phyloP scores from a whole-genome alignment of 2,888 invertebrate species.

The Meloe dianella region DNA sequence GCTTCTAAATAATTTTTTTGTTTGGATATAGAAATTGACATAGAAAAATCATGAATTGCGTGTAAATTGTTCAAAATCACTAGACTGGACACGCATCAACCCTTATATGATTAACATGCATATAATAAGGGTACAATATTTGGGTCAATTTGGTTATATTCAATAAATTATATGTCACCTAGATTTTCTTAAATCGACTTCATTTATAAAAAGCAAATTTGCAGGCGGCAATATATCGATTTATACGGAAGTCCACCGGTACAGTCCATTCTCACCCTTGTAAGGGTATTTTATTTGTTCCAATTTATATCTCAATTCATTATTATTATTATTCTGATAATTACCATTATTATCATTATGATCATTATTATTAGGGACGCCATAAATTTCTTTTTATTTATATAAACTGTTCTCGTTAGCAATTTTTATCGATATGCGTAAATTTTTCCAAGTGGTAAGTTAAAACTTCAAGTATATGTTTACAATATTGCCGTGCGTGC shows the following conservation, averaged over 20 bases:
- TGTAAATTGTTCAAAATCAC: neutral
- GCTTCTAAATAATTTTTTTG: neutral
- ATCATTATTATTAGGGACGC: neutral
- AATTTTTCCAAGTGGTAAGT: neutral
- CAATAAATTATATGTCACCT: constrained; percentile 6
- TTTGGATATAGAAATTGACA: neutral
- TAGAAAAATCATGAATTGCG: neutral
- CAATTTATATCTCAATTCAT: neutral
- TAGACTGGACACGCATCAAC: constrained; percentile 3
- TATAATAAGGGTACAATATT: neutral
- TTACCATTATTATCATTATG: neutral
- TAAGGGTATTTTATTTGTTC: neutral
- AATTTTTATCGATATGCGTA: neutral
- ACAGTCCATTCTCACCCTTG: neutral
- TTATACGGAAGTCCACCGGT: neutral
- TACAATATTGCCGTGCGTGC: constrained; percentile 27
- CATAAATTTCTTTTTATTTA: neutral
- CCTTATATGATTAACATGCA: neutral
- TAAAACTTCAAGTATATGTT: constrained; percentile 23
- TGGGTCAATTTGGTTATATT: constrained; percentile 1
- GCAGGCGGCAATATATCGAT: constrained; percentile 8
- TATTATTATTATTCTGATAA: neutral
- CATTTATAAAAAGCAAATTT: neutral
- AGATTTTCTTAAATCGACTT: neutral
- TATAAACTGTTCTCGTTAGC: neutral